These are phyloP conservation scores for Dicycla oo DNA, from an alignment of 2,888 invertebrate genomes.

Conservation along the genomic window DNA sequence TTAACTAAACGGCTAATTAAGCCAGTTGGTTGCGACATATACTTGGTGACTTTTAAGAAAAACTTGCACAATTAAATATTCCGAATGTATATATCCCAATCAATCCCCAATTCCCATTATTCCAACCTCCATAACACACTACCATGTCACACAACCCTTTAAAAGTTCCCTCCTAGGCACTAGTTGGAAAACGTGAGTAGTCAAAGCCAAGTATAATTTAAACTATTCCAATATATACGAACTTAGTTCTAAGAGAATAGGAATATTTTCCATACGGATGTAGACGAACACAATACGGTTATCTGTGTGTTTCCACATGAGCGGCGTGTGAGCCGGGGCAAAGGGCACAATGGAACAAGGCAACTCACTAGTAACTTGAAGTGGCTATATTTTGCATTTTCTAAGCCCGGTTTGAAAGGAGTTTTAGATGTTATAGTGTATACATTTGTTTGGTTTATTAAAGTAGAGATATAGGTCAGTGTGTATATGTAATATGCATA, in stretches of 20 bases:
- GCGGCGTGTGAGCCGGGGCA: constrained; percentile 23
- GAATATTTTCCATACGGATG: constrained; percentile 40
- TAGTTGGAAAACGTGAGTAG: constrained; percentile 5
- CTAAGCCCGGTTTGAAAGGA: constrained; percentile 9
- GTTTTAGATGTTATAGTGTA: constrained; percentile 1
- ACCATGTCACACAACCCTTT: constrained; percentile 5
- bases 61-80: not conserved
- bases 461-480: not conserved
- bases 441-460: constrained; percentile 7
- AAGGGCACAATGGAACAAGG: constrained; percentile 50
- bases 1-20: too few relatives aligned
- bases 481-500: not conserved
- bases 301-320: constrained; percentile 53
- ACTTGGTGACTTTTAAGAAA: too few relatives aligned
- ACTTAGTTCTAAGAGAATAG: constrained; percentile 32
- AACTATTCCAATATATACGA: constrained; percentile 43
- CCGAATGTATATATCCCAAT: too few relatives aligned
- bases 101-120: too few relatives aligned
- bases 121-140: not conserved
- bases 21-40: too few relatives aligned
- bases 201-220: constrained; percentile 20
- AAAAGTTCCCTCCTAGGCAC: not conserved
- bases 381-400: constrained; percentile 32
- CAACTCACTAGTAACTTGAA: constrained; percentile 19
- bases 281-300: constrained; percentile 35